Evolutionary conservation across 2,113 vertebrate species (phyloP).

Genomic region (Pipa parva): DNA sequence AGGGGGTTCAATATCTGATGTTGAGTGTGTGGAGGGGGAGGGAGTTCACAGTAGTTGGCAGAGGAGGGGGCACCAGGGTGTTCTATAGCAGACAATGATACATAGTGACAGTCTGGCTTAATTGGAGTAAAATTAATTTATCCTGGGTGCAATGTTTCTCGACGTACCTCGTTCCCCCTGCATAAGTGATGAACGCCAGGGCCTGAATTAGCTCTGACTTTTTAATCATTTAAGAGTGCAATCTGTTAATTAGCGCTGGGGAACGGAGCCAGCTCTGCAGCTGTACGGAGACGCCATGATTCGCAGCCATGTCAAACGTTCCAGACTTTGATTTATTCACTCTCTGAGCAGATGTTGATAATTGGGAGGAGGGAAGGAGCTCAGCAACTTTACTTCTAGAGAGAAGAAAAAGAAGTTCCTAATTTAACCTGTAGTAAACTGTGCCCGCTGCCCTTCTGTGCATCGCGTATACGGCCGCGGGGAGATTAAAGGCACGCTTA

Average conservation of each 20-base stretch:
- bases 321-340: slow-evolving; percentile 47
- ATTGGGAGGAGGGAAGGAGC: slow-evolving; percentile 44
- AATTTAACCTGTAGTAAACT: no score
- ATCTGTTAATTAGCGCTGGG: slow-evolving; percentile 73
- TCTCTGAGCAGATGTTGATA: slow-evolving; percentile 31
- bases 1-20: no score
- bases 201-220: slow-evolving; percentile 61
- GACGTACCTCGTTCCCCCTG: slow-evolving; percentile 54
- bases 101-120: slow-evolving; percentile 66
- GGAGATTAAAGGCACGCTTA: no score
- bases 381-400: neutral
- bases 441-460: no score
- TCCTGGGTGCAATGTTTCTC: slow-evolving; percentile 60
- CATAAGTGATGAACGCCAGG: slow-evolving; percentile 70
- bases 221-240: slow-evolving; percentile 75
- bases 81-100: slow-evolving; percentile 56
- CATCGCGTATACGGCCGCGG: no score
- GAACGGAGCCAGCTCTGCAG: slow-evolving; percentile 61
- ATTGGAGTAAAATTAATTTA: slow-evolving; percentile 75
- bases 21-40: neutral
- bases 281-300: slow-evolving; percentile 65
- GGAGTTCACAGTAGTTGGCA: neutral
- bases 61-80: neutral
- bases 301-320: slow-evolving; percentile 40
- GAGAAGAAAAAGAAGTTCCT: no score